phyloP scores from a whole-genome alignment of 2,113 vertebrate species.

The Serilophus lunatus region DNA sequence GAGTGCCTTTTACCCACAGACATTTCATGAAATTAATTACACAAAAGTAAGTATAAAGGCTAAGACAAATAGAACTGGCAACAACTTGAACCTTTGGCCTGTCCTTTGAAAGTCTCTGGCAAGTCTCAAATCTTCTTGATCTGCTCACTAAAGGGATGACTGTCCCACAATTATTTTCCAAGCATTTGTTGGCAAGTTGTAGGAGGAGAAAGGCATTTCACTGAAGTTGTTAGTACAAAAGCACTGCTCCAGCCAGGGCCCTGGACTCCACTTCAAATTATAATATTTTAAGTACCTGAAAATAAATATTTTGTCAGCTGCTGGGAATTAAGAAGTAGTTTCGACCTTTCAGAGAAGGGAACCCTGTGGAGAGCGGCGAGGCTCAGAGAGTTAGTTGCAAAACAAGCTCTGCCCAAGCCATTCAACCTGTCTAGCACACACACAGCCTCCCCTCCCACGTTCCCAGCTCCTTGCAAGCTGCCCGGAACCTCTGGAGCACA shows the following conservation, averaged over 20 bases:
- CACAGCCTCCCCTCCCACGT: background rate
- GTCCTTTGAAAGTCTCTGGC: constrained; percentile 59
- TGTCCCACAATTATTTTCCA: constrained; percentile 56
- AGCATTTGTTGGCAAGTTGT: constrained; percentile 53
- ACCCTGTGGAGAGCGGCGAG: constrained; percentile 17
- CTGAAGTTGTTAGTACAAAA: constrained; percentile 59
- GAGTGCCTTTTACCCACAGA: constrained; percentile 54
- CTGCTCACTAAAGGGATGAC: constrained; percentile 52
- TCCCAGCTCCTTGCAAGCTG: background rate
- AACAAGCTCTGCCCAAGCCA: constrained; percentile 33
- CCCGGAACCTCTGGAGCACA: background rate
- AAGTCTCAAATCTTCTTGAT: constrained; percentile 63
- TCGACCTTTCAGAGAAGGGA: constrained; percentile 55
- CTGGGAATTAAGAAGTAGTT: constrained; percentile 65
- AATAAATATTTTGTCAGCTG: constrained; percentile 70
- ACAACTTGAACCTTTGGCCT: constrained; percentile 64
- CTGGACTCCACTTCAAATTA: constrained; percentile 65
- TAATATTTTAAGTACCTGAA: constrained; percentile 68
- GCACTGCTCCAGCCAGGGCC: constrained; percentile 41
- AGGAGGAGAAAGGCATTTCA: constrained; percentile 53
- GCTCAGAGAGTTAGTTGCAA: constrained; percentile 46
- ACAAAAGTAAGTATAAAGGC: constrained; percentile 64
- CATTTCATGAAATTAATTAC: constrained; percentile 60
- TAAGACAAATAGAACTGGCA: constrained; percentile 63
- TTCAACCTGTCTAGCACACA: constrained; percentile 21